A percentile compares a stretch with the other conserved stretches of the same genome.
Conservation (phyloP, 2,888 invertebrate species). For the Oscheius myriophilus region DNA sequence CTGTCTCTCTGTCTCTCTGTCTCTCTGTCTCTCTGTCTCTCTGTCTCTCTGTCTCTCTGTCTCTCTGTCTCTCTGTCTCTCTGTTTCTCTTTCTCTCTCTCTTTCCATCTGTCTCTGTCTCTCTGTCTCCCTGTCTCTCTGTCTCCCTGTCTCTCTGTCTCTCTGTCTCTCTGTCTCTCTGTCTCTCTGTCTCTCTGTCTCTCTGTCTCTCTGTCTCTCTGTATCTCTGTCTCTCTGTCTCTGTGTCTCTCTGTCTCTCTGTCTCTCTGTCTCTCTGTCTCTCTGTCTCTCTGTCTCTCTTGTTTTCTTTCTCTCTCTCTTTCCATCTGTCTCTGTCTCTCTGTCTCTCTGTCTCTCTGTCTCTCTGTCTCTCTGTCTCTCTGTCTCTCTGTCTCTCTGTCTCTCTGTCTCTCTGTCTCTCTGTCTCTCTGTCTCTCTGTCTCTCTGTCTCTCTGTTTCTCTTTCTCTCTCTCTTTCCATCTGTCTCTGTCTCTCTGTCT, state of each 20-base stretch:
- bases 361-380: too few relatives aligned
- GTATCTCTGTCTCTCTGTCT: not conserved
- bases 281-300: not conserved
- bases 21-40: slow-evolving; percentile 1
- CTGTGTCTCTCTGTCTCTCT: not conserved
- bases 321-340: not conserved
- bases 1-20: not conserved
- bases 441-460: slow-evolving; percentile 1
- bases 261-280: not conserved
- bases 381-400: not conserved
- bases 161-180: not conserved
- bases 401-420: not conserved
- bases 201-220: not conserved
- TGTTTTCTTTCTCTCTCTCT: not conserved
- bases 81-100: not conserved
- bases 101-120: not conserved
- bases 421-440: not conserved
- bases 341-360: not conserved
- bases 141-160: too few relatives aligned
- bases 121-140: slow-evolving; percentile 1
- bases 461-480: not conserved
- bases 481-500: not conserved
- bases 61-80: not conserved
- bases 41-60: slow-evolving; percentile 2
- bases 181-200: not conserved